phyloP scores from a whole-genome alignment of 2,113 vertebrate species.

The Lota lota region DNA sequence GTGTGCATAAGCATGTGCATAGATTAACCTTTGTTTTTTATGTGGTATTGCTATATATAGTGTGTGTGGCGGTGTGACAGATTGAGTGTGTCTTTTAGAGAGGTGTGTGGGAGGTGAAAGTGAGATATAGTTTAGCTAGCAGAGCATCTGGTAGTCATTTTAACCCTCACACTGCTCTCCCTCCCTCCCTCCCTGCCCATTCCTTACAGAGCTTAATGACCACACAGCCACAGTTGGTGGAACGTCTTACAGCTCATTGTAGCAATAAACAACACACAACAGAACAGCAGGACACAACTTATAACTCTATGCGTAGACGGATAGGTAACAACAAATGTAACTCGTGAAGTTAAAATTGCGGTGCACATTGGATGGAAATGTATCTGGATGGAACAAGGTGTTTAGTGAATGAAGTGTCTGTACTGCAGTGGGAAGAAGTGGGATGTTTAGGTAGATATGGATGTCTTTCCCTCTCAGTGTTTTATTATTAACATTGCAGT shows the following conservation, averaged over 20 bases:
- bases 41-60: background rate
- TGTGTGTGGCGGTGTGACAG: conserved; percentile 1
- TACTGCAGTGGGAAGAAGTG: background rate
- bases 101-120: background rate
- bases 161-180: background rate
- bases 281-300: no score
- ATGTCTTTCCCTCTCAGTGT: no score
- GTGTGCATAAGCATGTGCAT: background rate
- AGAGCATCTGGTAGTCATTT: conserved; percentile 31
- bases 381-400: no score
- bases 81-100: conserved; percentile 23
- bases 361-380: no score
- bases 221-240: no score
- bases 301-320: no score
- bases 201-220: background rate
- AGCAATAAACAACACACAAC: no score
- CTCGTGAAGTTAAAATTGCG: no score
- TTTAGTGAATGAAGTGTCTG: no score
- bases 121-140: background rate
- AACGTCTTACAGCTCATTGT: no score
- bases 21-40: background rate
- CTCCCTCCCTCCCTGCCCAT: background rate
- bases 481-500: no score
- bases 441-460: background rate
- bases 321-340: no score